A percentile compares a stretch with the other conserved stretches of the same genome.
These are phyloP conservation scores for Todiramphus chloris DNA, from an alignment of 2,113 vertebrate genomes.

Conservation along the genomic window DNA sequence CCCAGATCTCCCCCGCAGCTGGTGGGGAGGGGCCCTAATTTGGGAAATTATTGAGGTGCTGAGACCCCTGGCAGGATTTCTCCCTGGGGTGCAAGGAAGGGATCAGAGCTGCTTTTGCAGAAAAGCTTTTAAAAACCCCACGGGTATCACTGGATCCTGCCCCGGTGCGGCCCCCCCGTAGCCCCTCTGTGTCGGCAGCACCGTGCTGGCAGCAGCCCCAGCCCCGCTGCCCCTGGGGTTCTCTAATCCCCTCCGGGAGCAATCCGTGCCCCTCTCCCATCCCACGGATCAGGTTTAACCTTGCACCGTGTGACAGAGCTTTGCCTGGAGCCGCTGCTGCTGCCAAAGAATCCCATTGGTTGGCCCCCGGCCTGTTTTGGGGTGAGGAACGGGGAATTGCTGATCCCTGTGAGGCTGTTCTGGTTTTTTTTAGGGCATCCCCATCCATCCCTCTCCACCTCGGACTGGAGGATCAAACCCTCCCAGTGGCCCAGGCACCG, in stretches of 20 bases:
- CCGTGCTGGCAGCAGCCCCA: background rate
- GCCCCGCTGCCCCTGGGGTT: rapidly evolving
- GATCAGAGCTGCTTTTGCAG: background rate
- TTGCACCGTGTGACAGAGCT: background rate
- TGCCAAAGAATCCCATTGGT: background rate
- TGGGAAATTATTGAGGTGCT: rapidly evolving
- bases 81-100: rapidly evolving
- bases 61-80: background rate
- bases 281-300: background rate
- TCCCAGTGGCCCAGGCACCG: rapidly evolving
- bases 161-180: rapidly evolving
- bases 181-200: rapidly evolving
- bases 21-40: rapidly evolving
- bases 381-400: background rate
- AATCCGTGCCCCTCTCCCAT: background rate
- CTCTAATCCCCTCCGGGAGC: background rate
- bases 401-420: background rate
- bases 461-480: rapidly evolving
- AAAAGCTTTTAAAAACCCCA: rapidly evolving
- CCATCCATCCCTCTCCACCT: rapidly evolving
- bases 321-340: background rate
- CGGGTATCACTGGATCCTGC: rapidly evolving
- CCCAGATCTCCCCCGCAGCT: rapidly evolving
- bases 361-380: rapidly evolving
- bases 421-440: background rate